These are phyloP conservation scores for Enteromius thamalakanensis DNA, from an alignment of 2,797 vertebrate species.

Conservation along the genomic window DNA sequence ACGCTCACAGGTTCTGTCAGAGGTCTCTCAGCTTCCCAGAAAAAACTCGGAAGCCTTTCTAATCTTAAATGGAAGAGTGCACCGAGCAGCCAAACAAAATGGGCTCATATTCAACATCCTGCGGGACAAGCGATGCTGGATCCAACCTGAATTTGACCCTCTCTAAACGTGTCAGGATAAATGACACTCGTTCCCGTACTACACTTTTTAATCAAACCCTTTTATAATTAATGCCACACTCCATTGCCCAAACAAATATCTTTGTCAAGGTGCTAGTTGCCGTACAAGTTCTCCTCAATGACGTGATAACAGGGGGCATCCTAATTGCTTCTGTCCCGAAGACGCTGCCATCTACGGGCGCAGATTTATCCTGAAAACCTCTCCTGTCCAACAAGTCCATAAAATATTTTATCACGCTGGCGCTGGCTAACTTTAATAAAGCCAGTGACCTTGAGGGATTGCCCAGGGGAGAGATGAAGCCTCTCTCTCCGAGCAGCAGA, in stretches of 20 bases:
- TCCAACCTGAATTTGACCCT: slow-evolving; percentile 70
- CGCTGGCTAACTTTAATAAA: slow-evolving; percentile 93
- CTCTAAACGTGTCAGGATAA: slow-evolving; percentile 77
- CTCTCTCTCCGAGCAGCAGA: slow-evolving; percentile 82
- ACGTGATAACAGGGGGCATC: slow-evolving; percentile 83
- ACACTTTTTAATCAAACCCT: slow-evolving; percentile 79
- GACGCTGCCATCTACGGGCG: slow-evolving; percentile 76
- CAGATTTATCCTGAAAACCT: slow-evolving; percentile 72
- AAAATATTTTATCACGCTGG: slow-evolving; percentile 90
- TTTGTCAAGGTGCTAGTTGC: slow-evolving; percentile 84
- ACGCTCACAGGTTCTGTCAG: neutral
- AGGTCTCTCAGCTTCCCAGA: neutral
- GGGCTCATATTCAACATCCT: slow-evolving; percentile 58
- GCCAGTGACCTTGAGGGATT: slow-evolving; percentile 87
- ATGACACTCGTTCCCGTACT: slow-evolving; percentile 77
- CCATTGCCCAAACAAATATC: slow-evolving; percentile 85
- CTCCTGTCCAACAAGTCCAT: slow-evolving; percentile 83
- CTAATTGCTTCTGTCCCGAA: slow-evolving; percentile 86
- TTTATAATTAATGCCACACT: slow-evolving; percentile 85
- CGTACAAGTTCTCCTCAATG: slow-evolving; percentile 80
- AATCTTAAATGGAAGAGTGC: slow-evolving; percentile 48
- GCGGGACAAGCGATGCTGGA: slow-evolving; percentile 9
- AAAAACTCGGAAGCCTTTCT: slow-evolving; percentile 12
- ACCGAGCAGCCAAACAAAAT: slow-evolving; percentile 45
- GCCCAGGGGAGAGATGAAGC: slow-evolving; percentile 89